phyloP scores from a whole-genome alignment of 2,113 vertebrate genomes.

The Pedionomus torquatus region DNA sequence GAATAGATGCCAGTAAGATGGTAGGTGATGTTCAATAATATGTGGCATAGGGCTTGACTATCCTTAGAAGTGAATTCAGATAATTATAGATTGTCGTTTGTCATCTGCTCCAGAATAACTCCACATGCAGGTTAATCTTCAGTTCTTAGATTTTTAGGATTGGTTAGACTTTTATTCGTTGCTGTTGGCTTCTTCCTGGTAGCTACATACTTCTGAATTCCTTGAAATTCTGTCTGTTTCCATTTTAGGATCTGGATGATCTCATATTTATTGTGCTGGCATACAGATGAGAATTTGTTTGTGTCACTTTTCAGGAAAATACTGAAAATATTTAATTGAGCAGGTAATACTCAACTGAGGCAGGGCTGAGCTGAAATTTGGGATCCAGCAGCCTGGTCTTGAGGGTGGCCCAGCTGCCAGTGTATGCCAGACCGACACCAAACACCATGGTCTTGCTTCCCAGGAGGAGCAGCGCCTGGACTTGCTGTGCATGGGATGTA shows the following conservation, averaged over 20 bases:
- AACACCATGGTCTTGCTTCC: background rate
- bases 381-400: background rate
- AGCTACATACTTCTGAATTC: background rate
- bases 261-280: background rate
- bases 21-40: background rate
- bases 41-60: background rate
- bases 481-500: background rate
- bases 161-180: background rate
- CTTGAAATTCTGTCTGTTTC: background rate
- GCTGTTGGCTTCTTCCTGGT: background rate
- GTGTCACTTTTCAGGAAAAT: background rate
- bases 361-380: background rate
- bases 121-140: background rate
- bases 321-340: too few relatives aligned
- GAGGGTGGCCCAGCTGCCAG: background rate
- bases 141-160: background rate
- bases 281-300: background rate
- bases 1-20: background rate
- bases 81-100: background rate
- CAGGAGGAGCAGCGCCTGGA: background rate
- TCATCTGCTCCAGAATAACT: background rate
- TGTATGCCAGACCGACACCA: fast-evolving
- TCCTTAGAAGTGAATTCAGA: background rate
- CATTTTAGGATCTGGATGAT: background rate
- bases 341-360: background rate